Conservation (phyloP, 2,113 vertebrate genomes). For the Triplophysa rosa region DNA sequence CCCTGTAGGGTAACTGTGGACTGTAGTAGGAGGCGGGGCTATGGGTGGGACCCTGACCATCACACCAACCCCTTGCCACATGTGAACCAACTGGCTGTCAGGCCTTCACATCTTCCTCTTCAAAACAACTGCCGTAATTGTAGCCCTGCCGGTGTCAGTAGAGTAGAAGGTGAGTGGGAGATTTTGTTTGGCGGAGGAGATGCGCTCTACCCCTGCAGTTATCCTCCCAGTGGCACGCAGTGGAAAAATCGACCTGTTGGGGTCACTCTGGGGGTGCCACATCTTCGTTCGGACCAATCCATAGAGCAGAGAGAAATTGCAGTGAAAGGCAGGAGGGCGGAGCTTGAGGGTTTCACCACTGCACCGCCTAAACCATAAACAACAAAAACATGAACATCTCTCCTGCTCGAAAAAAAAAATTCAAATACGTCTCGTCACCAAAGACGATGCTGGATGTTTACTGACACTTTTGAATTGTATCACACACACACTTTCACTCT, state of each 20-base stretch:
- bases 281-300: slow-evolving; percentile 37
- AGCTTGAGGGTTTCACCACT: slow-evolving; percentile 25
- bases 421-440: slow-evolving; percentile 23
- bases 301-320: slow-evolving; percentile 26
- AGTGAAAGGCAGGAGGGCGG: slow-evolving; percentile 34
- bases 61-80: background rate
- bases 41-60: background rate
- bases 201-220: slow-evolving; percentile 41
- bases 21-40: slow-evolving; percentile 13
- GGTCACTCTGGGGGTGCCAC: slow-evolving; percentile 51
- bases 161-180: slow-evolving; percentile 9
- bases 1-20: background rate
- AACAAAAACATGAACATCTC: slow-evolving; percentile 11
- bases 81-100: slow-evolving; percentile 15
- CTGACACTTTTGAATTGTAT: slow-evolving; percentile 40
- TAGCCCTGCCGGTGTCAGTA: background rate
- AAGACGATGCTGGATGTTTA: slow-evolving; percentile 47
- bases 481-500: background rate
- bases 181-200: background rate
- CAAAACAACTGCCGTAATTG: slow-evolving; percentile 31
- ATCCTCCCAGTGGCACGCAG: slow-evolving; percentile 15
- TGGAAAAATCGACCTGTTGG: slow-evolving; percentile 52
- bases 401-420: background rate
- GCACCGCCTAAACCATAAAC: slow-evolving; percentile 14
- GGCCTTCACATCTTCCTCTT: slow-evolving; percentile 53